Evolutionary conservation across 2,113 vertebrate genomes (phyloP), one percentile per base, ranked within the genome.

Genomic region (Paedocypris sp.): DNA sequence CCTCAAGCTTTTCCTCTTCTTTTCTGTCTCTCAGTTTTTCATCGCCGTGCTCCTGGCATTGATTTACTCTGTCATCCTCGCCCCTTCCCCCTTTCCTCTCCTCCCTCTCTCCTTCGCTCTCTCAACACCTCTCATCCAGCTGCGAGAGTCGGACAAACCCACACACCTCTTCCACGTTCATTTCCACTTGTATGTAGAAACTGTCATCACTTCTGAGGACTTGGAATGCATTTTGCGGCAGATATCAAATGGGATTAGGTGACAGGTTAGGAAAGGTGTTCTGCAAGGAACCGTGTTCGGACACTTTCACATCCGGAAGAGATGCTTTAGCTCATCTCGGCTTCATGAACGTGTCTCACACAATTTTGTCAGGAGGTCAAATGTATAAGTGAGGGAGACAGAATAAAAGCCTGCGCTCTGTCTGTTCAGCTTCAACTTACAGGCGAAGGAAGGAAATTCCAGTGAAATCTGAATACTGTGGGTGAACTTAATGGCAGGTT

Each of bases 61-160:
- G 61, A 72, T 66, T 54, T 54, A 15, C 43, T 56, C 56, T 61
- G 50, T 60, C 64, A 60, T 36, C 28, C 23, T 42, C 20, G 39
- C 29, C 31, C 25, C 15, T 28, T 38, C 25, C 23, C 47, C 20
- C 46, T 25, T 32, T 32, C 15, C 33, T 38, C 25, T 33, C 46
- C 32, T 33, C 38, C 59, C 43, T 45, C 73, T 69, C 70, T 26
- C 29, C 41, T 64, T 69, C 61, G 41, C 70, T 83, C 78, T 79
- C 67, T 83, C 80, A 79, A 62, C 80, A 62, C 63, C 76, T 78
- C 35, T 57, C 41, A 52, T 68, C 49, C 54, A 41, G 56, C 60
- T 45, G 48, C 47, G 51, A 41, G 47, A 64, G 52, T 41, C 38
- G 68, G 65, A 60, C 46, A 45, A 16, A 42, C 28, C 7, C 15